Conservation (phyloP, 2,113 vertebrate species). For the Balaeniceps rex region DNA sequence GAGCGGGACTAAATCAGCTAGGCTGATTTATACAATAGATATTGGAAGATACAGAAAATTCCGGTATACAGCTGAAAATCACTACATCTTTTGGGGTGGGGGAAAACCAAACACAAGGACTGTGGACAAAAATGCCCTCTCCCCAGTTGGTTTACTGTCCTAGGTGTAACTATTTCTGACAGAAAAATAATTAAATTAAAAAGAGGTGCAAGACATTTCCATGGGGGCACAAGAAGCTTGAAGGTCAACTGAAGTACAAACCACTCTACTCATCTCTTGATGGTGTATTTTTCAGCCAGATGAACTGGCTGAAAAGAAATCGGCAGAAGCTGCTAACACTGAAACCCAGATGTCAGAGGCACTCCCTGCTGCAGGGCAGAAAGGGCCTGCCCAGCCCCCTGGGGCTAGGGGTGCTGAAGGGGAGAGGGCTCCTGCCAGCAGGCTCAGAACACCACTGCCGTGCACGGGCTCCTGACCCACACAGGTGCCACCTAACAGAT, state of each 20-base stretch:
- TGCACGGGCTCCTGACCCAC: not conserved
- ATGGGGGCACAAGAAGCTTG: not conserved
- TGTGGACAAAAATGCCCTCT: not conserved
- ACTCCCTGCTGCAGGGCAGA: not conserved
- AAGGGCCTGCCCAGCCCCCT: no score
- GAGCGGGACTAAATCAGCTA: not conserved
- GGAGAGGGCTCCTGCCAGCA: not conserved
- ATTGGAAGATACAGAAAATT: not conserved
- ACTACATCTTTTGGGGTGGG: not conserved
- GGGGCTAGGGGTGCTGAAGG: not conserved
- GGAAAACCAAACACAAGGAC: not conserved
- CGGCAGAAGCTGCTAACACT: not conserved
- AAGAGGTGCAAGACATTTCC: not conserved
- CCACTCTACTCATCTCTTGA: not conserved
- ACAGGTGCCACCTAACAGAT: not conserved
- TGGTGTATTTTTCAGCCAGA: not conserved
- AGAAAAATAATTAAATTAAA: not conserved
- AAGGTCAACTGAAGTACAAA: not conserved
- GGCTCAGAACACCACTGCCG: not conserved
- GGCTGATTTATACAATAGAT: not conserved
- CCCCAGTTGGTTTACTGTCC: not conserved
- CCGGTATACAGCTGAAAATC: not conserved
- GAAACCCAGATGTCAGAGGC: fast-evolving
- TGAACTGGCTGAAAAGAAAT: not conserved
- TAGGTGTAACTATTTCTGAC: not conserved